A percentile compares a stretch with the other conserved stretches of the same genome.
phyloP scores from a whole-genome alignment of 2,888 invertebrate genomes.

The Geophilus truncorum region DNA sequence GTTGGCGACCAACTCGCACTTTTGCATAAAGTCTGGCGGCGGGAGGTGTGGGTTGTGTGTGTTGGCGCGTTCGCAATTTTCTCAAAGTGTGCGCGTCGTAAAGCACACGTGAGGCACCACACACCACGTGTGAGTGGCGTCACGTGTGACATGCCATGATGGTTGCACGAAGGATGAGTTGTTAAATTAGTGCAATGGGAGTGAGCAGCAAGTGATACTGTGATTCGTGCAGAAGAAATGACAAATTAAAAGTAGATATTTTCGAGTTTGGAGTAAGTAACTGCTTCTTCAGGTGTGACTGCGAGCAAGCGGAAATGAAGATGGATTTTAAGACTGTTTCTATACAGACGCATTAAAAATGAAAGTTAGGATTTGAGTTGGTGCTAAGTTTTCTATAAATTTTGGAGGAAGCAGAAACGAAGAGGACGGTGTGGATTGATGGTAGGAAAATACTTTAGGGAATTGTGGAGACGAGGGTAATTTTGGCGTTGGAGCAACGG shows the following conservation, averaged over 20 bases:
- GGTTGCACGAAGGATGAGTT: background rate
- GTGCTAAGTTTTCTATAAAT: slow-evolving; percentile 16
- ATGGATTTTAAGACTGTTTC: background rate
- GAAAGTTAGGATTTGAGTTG: background rate
- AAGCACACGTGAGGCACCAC: background rate
- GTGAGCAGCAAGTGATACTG: background rate
- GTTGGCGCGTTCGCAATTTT: too few relatives aligned
- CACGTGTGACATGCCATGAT: background rate
- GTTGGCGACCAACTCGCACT: background rate
- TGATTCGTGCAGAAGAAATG: background rate
- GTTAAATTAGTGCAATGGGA: background rate
- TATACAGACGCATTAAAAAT: background rate
- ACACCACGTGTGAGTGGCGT: background rate
- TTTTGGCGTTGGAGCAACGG: background rate
- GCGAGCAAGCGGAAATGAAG: background rate
- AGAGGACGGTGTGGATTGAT: background rate
- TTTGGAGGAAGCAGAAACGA: background rate
- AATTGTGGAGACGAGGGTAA: background rate
- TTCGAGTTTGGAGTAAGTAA: background rate
- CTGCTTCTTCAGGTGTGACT: background rate
- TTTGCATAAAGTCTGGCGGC: background rate
- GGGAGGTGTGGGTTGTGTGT: background rate
- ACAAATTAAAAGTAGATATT: background rate
- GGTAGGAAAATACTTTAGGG: background rate
- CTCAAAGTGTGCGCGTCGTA: background rate